phyloP scores from a whole-genome alignment of 1,140 invertebrate genomes.

The Temnothorax longispinosus region DNA sequence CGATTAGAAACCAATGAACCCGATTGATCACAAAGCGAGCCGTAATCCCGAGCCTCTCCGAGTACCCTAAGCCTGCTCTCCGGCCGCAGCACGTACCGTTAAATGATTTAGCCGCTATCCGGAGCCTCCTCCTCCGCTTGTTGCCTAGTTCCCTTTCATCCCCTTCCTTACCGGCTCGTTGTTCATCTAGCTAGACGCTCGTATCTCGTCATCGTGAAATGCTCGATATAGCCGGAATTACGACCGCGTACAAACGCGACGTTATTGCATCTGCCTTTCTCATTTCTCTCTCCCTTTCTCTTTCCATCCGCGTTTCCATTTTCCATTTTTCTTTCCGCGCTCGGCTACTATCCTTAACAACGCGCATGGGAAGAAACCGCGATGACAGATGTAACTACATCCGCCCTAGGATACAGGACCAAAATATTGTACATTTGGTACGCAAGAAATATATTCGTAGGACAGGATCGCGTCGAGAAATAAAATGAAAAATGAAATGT shows the following conservation, averaged over 20 bases:
- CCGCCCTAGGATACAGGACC: background rate
- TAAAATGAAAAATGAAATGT: background rate
- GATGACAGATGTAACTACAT: slow-evolving; percentile 12
- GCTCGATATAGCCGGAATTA: slow-evolving; percentile 59
- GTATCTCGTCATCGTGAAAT: slow-evolving; percentile 56
- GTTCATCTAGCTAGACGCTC: slow-evolving; percentile 54
- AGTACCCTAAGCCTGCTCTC: slow-evolving; percentile 36
- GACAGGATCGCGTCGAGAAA: background rate
- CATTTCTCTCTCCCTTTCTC: background rate
- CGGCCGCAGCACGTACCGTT: slow-evolving; percentile 51
- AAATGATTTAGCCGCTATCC: slow-evolving; percentile 66
- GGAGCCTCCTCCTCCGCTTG: slow-evolving; percentile 30
- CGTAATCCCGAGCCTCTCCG: slow-evolving; percentile 48
- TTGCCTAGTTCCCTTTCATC: slow-evolving; percentile 50
- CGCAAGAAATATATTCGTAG: background rate
- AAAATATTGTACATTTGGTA: background rate
- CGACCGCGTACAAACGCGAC: slow-evolving; percentile 53
- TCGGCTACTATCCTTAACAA: slow-evolving; percentile 20
- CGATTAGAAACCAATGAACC: slow-evolving; percentile 72
- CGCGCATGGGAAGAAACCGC: slow-evolving; percentile 1
- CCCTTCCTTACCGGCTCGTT: slow-evolving; percentile 52
- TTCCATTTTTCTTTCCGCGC: background rate
- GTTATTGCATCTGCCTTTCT: slow-evolving; percentile 28
- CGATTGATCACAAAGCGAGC: slow-evolving; percentile 67
- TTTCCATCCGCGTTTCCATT: slow-evolving; percentile 25